phyloP scores from a whole-genome alignment of 2,888 invertebrate species.

The Drosophila meridionalis region DNA sequence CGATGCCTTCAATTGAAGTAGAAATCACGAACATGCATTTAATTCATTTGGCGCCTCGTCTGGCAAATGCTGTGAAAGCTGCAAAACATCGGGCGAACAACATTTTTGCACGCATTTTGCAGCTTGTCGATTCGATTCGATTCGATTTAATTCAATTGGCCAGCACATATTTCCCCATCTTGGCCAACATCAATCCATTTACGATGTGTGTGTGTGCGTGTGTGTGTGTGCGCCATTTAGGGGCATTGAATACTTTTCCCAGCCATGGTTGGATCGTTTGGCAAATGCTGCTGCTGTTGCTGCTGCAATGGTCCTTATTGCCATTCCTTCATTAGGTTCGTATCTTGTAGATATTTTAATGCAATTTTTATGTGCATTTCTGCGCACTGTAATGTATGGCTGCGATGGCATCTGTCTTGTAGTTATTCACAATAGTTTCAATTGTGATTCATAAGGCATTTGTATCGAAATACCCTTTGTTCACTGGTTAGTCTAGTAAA shows the following conservation, averaged over 20 bases:
- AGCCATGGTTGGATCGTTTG: conserved; percentile 22
- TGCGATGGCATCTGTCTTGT: conserved; percentile 26
- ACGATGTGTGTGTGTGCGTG: conserved; percentile 6
- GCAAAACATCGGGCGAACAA: conserved; percentile 23
- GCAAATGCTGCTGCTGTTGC: conserved; percentile 10
- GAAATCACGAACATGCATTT: conserved; percentile 69
- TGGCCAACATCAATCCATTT: conserved; percentile 34
- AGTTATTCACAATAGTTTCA: conserved; percentile 55
- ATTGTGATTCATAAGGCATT: conserved; percentile 62
- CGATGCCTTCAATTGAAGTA: conserved; percentile 58
- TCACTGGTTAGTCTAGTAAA: not conserved
- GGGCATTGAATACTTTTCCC: conserved; percentile 61
- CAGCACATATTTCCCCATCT: conserved; percentile 38
- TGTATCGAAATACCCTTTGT: conserved; percentile 34
- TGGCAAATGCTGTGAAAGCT: conserved; percentile 52
- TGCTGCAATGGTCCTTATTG: conserved; percentile 69
- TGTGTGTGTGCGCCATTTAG: conserved; percentile 54
- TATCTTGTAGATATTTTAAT: conserved; percentile 65
- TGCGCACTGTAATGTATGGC: conserved; percentile 49
- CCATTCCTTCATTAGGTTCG: conserved; percentile 64
- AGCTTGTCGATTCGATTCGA: conserved; percentile 55
- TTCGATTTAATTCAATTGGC: conserved; percentile 55
- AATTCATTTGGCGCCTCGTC: conserved; percentile 54
- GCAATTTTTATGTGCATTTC: conserved; percentile 75
- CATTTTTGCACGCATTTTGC: conserved; percentile 68